Evolutionary conservation across 2,113 vertebrate genomes (phyloP).

Genomic region (Lathamus discolor): DNA sequence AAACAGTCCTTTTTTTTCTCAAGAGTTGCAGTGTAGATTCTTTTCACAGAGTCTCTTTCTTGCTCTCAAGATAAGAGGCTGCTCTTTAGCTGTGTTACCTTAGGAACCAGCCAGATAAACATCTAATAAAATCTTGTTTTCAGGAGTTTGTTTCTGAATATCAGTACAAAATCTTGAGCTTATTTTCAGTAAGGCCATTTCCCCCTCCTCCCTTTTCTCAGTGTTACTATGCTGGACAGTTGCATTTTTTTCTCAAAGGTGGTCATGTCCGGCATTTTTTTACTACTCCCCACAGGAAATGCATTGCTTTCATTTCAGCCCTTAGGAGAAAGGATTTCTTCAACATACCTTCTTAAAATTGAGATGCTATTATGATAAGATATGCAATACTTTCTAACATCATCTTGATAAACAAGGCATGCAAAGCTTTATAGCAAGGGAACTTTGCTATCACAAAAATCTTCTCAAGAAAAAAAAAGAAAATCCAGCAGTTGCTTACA

Average conservation of each 20-base stretch:
- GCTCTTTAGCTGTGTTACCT: slow-evolving; percentile 57
- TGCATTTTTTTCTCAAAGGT: not conserved
- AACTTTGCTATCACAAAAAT: not conserved
- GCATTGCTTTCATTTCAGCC: not conserved
- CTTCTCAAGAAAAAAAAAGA: not conserved
- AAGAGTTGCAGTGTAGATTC: slow-evolving; percentile 30
- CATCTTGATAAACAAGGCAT: slow-evolving; percentile 7
- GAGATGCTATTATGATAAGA: not conserved
- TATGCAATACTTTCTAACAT: not conserved
- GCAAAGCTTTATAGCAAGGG: not conserved
- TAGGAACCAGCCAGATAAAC: slow-evolving; percentile 53
- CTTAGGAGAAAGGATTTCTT: not conserved
- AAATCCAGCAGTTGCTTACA: not conserved
- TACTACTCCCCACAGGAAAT: not conserved
- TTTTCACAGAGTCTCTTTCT: slow-evolving; percentile 24
- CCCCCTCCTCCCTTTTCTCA: not conserved
- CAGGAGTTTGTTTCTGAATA: slow-evolving; percentile 49
- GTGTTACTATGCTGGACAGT: not conserved
- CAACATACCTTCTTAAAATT: not conserved
- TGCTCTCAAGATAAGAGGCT: slow-evolving; percentile 57
- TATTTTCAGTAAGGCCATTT: slow-evolving; percentile 13
- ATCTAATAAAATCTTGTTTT: slow-evolving; percentile 53
- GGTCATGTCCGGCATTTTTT: not conserved
- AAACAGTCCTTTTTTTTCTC: slow-evolving; percentile 31
- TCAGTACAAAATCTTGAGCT: slow-evolving; percentile 14